Base-by-base conservation (phyloP, 1,140 invertebrate species). In the Asbolus verrucosus region DNA sequence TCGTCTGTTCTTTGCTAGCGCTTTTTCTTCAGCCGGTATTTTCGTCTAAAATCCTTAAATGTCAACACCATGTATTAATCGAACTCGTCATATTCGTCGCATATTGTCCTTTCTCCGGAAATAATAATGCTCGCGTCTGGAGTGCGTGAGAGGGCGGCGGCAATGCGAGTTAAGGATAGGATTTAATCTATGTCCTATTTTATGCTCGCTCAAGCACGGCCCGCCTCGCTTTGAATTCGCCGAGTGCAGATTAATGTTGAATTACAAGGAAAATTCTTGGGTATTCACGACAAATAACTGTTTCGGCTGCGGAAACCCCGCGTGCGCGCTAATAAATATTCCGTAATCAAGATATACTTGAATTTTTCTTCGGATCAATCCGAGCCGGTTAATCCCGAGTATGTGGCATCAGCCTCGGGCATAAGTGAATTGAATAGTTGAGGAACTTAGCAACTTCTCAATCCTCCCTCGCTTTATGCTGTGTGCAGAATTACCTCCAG, bases 101-200 rank as follows among this genome's bases (percentile, higher is more conserved):
- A n/a, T n/a, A n/a, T n/a, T n/a, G n/a, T n/a, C n/a, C n/a, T n/a
- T n/a, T n/a, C n/a, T n/a, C n/a, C n/a, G n/a, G n/a, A n/a, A n/a
- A n/a, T n/a, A n/a, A n/a, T n/a, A n/a, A n/a, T n/a, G n/a, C n/a
- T n/a, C n/a, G n/a, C n/a, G n/a, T n/a, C n/a, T n/a, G 16, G 16
- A 61, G 27, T 61, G 30, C 54, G 54, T 61, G 24, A 13, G 54
- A 11, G n/a, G n/a, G n/a, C n/a, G n/a, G n/a, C n/a, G n/a, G 43
- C 43, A 19, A 46, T 61, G 33, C n/a, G 24, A 61, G 33, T 31
- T n/a, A 33, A 46, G 38, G 33, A 46, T 74, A 65, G 69, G 65
- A 74, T 74, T 71, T 74, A 74, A 74, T 74, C 71, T 70, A 62
- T 70, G 68, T 73, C 65, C 71, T 65, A 68, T 73, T 73, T 73